Base-by-base conservation (phyloP, 2,888 invertebrate species). In the Stomorhina lunata region DNA sequence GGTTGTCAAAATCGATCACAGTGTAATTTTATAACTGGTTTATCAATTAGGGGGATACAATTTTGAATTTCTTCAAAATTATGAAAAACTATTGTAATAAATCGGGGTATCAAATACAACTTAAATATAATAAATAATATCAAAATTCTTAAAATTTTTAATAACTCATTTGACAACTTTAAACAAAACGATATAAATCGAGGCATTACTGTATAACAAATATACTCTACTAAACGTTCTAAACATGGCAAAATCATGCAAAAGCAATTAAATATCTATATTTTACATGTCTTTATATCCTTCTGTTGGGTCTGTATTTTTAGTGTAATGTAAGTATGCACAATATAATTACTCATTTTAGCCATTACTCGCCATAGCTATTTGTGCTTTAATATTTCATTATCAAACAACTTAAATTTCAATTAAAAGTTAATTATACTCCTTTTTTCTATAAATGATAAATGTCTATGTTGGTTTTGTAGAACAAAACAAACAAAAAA, bases 361-460 rank as follows among this genome's bases (percentile, higher is more conserved):
- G 50, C 20, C n/a, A 40, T 48, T 63, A 37, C 17, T 27, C 17
- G 12, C 25, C 22, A 22, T 37, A 12, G 37, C 27, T 40, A 12
- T 55, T 68, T 68, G 43, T 4, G 40, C 45, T 69, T 43, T 32
- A 73, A 53, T 63, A 53, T 61, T 22, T 40, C 22, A 43, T 32
- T 66, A 55, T 45, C 25, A n/a, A 75, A 45, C 73, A 66, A 66
- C 20, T 76, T 66, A 37, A 29, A 66, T 59, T 66, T 48, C 48
- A 66, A 59, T 68, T 66, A 59, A 34, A 48, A 27, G 15, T 53
- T 73, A 55, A 73, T 73, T 65, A 65, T 10, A 57, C 12, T 57
- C 4, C 10, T 66, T 40, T 57, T 29, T 32, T 27, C 10, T 59
- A 1, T n/a, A n/a, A n/a, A n/a, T 76, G 37, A 66, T 48, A 68